Conservation (phyloP, 2,797 vertebrate genomes). For the Mus minutoides region DNA sequence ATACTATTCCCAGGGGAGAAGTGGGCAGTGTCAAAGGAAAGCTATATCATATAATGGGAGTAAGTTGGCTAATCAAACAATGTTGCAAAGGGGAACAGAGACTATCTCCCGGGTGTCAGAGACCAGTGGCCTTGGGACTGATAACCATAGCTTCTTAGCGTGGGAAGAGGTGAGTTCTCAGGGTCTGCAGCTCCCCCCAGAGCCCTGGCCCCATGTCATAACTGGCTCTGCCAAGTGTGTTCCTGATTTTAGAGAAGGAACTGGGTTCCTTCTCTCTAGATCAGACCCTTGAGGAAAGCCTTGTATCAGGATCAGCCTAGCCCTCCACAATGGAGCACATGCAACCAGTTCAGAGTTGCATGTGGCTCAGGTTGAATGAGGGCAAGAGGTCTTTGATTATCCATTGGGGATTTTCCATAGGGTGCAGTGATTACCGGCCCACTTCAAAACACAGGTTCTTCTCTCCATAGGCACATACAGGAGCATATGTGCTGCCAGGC, state of each 20-base stretch:
- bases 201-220: not conserved
- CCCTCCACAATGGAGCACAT: not conserved
- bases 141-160: not conserved
- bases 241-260: not conserved
- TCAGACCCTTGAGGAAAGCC: not conserved
- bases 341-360: not conserved
- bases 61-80: not conserved
- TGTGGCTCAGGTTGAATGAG: not conserved
- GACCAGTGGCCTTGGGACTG: not conserved
- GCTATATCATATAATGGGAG: not conserved
- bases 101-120: not conserved
- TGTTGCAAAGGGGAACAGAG: not conserved
- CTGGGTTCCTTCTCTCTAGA: not conserved
- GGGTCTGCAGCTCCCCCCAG: no score
- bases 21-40: not conserved
- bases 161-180: not conserved
- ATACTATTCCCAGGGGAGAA: not conserved
- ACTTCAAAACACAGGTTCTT: conserved; percentile 11
- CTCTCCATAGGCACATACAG: not conserved
- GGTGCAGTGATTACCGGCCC: conserved; percentile 35
- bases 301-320: not conserved
- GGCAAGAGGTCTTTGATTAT: not conserved
- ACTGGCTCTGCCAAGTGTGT: not conserved
- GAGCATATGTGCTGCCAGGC: not conserved
- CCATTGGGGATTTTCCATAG: conserved; percentile 5